A percentile compares a stretch with the other conserved stretches of the same genome.
These are phyloP conservation scores for Myrmecophaga tridactyla DNA, from an alignment of 2,113 vertebrate genomes.

Conservation along the genomic window DNA sequence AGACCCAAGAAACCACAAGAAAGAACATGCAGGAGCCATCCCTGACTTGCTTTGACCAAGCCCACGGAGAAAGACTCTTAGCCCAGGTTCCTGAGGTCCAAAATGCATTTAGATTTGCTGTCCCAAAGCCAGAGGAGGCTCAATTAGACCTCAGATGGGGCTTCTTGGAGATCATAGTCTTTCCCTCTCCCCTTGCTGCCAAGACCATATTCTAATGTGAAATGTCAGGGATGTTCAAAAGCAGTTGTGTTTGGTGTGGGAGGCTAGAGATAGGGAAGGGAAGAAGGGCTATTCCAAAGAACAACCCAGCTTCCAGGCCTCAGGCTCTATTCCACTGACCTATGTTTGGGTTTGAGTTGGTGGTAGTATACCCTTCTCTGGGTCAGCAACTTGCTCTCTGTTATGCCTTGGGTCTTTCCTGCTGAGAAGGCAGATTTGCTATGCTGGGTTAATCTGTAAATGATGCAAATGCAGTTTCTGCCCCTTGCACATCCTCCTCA, in stretches of 20 bases:
- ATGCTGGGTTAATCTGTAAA: constrained; percentile 74
- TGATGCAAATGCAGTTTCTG: constrained; percentile 53
- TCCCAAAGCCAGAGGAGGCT: constrained; percentile 93
- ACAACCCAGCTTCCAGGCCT: background rate
- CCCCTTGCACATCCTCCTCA: background rate
- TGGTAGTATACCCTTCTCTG: constrained; percentile 68
- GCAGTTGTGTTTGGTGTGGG: background rate
- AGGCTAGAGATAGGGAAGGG: constrained; percentile 58
- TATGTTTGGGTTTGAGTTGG: constrained; percentile 62
- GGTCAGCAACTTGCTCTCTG: constrained; percentile 44
- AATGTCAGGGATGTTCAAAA: too few relatives aligned
- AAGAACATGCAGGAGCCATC: constrained; percentile 92
- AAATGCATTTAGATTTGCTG: constrained; percentile 96
- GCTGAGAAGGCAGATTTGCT: constrained; percentile 56
- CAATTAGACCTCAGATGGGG: constrained; percentile 84
- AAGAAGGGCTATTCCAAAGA: constrained; percentile 47
- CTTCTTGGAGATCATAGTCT: constrained; percentile 64
- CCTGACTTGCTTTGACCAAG: constrained; percentile 91
- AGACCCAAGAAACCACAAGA: constrained; percentile 93
- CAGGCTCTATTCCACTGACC: constrained; percentile 30
- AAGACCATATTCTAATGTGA: constrained; percentile 80
- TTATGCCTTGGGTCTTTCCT: background rate
- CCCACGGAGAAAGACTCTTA: constrained; percentile 99
- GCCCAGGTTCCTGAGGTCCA: constrained; percentile 96
- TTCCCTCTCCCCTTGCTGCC: constrained; percentile 72